Conservation (phyloP, 2,888 invertebrate genomes). For the Drosophila neotestacea region DNA sequence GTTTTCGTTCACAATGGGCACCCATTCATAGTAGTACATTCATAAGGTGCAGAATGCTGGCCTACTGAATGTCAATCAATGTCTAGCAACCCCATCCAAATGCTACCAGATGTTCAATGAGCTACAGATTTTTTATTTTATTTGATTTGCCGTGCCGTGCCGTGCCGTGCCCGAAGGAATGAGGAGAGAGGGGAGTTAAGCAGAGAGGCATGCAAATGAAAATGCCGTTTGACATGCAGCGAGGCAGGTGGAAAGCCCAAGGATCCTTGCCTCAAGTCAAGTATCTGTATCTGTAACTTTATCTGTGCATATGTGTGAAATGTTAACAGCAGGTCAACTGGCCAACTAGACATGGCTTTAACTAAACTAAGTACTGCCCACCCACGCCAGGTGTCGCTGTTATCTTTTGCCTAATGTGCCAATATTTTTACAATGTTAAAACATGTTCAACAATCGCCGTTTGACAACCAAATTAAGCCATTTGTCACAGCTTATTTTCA, state of each 20-base stretch:
- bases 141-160: conserved; percentile 13
- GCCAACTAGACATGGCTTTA: conserved; percentile 29
- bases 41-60: conserved; percentile 56
- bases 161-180: conserved; percentile 1
- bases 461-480: conserved; percentile 85
- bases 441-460: conserved; percentile 66
- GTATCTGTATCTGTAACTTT: conserved; percentile 12
- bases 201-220: conserved; percentile 76
- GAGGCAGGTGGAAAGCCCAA: conserved; percentile 69
- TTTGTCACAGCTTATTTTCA: conserved; percentile 86
- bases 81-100: conserved; percentile 65
- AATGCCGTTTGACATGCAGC: conserved; percentile 50
- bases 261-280: conserved; percentile 62
- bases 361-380: conserved; percentile 26
- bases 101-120: conserved; percentile 82
- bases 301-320: conserved; percentile 49
- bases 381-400: conserved; percentile 44
- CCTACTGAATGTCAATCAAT: conserved; percentile 80
- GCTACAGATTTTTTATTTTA: conserved; percentile 46
- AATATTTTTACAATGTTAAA: conserved; percentile 74
- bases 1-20: conserved; percentile 59
- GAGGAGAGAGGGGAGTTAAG: background rate
- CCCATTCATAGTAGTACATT: conserved; percentile 74
- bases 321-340: conserved; percentile 79
- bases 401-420: conserved; percentile 72